Evolutionary conservation across 2,113 vertebrate genomes (phyloP).

Genomic region (Microcebus ravelobensis): DNA sequence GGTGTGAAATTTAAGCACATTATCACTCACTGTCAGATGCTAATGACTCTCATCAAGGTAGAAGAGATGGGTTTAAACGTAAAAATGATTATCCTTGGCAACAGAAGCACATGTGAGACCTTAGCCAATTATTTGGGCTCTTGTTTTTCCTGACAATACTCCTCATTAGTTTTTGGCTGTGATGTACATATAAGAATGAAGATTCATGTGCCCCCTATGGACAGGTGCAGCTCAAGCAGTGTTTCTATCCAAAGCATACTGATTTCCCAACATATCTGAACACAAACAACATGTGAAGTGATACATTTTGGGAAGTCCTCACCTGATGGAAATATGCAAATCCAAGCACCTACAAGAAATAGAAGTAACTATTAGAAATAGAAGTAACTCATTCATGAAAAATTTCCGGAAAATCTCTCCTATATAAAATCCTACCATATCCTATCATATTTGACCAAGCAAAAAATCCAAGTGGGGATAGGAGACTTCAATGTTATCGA

Average conservation of each 20-base stretch:
- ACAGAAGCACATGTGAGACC: slow-evolving; percentile 47
- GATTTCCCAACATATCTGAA: neutral
- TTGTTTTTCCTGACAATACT: slow-evolving; percentile 70
- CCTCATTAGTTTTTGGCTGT: slow-evolving; percentile 66
- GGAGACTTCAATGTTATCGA: neutral
- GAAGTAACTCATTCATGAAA: neutral
- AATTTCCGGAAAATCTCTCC: neutral
- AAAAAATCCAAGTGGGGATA: neutral
- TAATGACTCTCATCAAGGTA: slow-evolving; percentile 72
- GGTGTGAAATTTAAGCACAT: slow-evolving; percentile 66
- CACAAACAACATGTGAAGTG: neutral
- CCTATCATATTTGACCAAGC: neutral
- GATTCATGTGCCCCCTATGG: neutral
- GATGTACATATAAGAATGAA: neutral
- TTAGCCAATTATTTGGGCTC: slow-evolving; percentile 61
- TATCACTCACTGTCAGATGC: slow-evolving; percentile 73
- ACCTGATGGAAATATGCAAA: neutral
- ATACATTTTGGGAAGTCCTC: neutral
- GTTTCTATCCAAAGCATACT: neutral
- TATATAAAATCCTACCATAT: neutral
- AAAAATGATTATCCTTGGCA: slow-evolving; percentile 73
- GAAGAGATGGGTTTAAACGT: slow-evolving; percentile 56
- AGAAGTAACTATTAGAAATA: neutral
- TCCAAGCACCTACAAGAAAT: neutral
- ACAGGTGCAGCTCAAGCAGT: neutral